Conservation (phyloP, 2,113 vertebrate genomes). For the Rana temporaria region DNA sequence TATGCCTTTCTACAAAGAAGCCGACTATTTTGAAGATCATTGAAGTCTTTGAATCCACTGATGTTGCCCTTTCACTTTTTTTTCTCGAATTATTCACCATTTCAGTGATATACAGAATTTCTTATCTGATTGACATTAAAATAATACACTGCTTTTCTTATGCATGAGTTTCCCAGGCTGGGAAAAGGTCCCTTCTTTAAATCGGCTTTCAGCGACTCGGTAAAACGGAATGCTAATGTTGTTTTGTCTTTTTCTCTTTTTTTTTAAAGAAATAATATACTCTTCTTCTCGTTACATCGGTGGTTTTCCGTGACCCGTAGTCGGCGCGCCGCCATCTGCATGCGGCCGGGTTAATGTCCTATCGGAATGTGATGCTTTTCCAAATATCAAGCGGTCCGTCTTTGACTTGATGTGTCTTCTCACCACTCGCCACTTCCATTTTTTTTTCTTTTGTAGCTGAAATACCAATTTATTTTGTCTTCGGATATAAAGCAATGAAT, state of each 20-base stretch:
- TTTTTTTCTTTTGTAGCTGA: too few relatives aligned
- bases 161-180: conserved; percentile 11
- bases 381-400: too few relatives aligned
- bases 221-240: conserved; percentile 16
- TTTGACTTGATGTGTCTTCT: too few relatives aligned
- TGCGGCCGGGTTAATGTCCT: not conserved
- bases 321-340: not conserved
- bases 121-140: not conserved
- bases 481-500: too few relatives aligned
- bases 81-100: not conserved
- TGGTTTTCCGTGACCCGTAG: not conserved
- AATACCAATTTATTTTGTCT: too few relatives aligned
- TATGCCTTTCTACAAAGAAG: too few relatives aligned
- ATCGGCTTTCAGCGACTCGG: conserved; percentile 7
- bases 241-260: not conserved
- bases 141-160: conserved; percentile 3
- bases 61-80: too few relatives aligned
- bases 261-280: not conserved
- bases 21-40: too few relatives aligned
- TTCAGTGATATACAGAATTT: not conserved
- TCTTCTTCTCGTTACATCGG: conserved; percentile 1
- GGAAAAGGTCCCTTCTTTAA: conserved; percentile 19
- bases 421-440: too few relatives aligned
- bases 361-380: too few relatives aligned
- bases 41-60: too few relatives aligned